phyloP scores from a whole-genome alignment of 1,140 invertebrate species.

The Liolophura sinensis region DNA sequence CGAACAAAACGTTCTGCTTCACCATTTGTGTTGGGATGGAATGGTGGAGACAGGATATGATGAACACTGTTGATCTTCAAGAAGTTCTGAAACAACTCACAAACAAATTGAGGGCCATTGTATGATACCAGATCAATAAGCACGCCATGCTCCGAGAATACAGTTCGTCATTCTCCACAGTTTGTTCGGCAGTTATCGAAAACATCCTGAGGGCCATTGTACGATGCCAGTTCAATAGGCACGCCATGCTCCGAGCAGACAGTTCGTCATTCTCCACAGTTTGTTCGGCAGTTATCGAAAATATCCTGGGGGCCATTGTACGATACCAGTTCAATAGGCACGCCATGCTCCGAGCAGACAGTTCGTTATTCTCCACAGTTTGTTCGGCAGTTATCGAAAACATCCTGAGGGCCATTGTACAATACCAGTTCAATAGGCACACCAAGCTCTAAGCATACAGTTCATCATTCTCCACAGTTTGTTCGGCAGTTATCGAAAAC shows the following conservation, averaged over 20 bases:
- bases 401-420: too few species aligned
- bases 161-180: conserved; percentile 30
- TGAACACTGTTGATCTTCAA: too few species aligned
- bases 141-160: conserved; percentile 56
- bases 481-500: too few species aligned
- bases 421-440: conserved; percentile 7
- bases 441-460: conserved; percentile 8
- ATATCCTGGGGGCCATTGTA: conserved; percentile 50
- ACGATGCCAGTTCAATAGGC: conserved; percentile 52
- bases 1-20: too few species aligned
- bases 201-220: conserved; percentile 59
- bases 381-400: too few species aligned
- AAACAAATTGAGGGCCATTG: conserved; percentile 59
- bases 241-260: conserved; percentile 56
- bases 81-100: too few species aligned
- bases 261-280: conserved; percentile 29
- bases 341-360: conserved; percentile 6
- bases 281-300: conserved; percentile 19
- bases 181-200: conserved; percentile 22
- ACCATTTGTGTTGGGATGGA: too few species aligned
- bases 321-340: conserved; percentile 10
- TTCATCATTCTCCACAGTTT: not conserved
- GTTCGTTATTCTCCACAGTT: not conserved
- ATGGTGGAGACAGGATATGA: too few species aligned
- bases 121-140: conserved; percentile 56